Percentiles rank a stretch among this genome's conserved stretches.
Conservation (phyloP, 2,888 invertebrate genomes). For the Panopea generosa region DNA sequence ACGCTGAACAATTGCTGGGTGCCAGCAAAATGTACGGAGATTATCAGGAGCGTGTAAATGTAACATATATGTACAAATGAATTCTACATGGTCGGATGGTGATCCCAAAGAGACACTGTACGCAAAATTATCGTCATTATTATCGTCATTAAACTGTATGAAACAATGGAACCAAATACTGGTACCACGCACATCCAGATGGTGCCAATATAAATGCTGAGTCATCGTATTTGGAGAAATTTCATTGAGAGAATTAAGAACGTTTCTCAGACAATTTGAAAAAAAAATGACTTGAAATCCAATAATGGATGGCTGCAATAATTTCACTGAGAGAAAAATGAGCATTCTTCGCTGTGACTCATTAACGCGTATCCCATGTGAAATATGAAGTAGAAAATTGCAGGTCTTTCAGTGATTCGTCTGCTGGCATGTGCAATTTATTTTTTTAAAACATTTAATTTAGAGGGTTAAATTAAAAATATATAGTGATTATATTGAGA, state of each 20-base stretch:
- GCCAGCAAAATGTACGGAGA: no score
- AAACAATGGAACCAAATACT: no score
- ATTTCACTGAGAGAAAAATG: constrained; percentile 16
- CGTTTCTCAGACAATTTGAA: background rate
- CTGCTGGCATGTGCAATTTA: constrained; percentile 43
- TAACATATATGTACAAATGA: no score
- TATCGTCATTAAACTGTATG: no score
- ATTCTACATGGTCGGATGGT: no score
- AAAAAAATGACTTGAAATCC: background rate
- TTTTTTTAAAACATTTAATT: constrained; percentile 16
- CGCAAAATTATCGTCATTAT: no score
- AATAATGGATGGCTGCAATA: background rate
- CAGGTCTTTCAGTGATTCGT: constrained; percentile 39
- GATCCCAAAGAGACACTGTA: no score
- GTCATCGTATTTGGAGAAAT: constrained; percentile 1
- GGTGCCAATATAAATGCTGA: background rate
- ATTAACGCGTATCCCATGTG: constrained; percentile 20
- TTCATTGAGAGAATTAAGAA: background rate
- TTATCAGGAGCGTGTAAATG: no score
- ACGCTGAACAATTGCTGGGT: no score
- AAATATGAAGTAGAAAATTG: constrained; percentile 29
- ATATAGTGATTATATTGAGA: no score
- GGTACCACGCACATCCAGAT: no score
- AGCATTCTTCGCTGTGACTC: constrained; percentile 48
- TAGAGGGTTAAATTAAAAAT: no score